A percentile compares a stretch with the other conserved stretches of the same genome.
These are phyloP conservation scores for Pelmatolapia mariae DNA, from an alignment of 2,113 vertebrate genomes.

Conservation along the genomic window DNA sequence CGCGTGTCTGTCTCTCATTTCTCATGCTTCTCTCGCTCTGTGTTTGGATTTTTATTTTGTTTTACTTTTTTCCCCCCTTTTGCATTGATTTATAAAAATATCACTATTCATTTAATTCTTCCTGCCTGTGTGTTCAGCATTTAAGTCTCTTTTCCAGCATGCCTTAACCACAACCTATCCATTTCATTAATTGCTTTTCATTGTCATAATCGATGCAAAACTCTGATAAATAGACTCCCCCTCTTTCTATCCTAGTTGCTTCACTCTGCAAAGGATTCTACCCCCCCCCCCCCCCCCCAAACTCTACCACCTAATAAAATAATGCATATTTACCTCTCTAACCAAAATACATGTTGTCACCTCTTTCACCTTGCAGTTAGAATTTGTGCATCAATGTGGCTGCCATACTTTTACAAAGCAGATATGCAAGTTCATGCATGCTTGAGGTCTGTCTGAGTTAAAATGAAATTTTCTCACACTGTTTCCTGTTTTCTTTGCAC, in stretches of 20 bases:
- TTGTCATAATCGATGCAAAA: not conserved
- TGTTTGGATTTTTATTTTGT: not conserved
- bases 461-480: not conserved
- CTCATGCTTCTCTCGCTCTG: not conserved
- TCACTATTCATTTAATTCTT: accelerated
- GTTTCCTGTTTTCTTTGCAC: not conserved
- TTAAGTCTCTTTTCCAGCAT: not conserved
- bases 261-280: not conserved
- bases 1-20: not conserved
- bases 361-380: not conserved
- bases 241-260: not conserved
- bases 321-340: not conserved
- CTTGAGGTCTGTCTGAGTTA: not conserved
- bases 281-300: not conserved
- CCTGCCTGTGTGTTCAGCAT: not conserved
- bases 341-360: not conserved
- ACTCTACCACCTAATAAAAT: not conserved
- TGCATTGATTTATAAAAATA: not conserved
- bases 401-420: not conserved
- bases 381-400: not conserved
- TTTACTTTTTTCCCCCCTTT: accelerated
- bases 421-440: not conserved
- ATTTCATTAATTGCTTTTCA: not conserved
- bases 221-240: not conserved
- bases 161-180: not conserved